Base-by-base conservation (phyloP, 2,797 vertebrate species). In the Liparis tanakae region DNA sequence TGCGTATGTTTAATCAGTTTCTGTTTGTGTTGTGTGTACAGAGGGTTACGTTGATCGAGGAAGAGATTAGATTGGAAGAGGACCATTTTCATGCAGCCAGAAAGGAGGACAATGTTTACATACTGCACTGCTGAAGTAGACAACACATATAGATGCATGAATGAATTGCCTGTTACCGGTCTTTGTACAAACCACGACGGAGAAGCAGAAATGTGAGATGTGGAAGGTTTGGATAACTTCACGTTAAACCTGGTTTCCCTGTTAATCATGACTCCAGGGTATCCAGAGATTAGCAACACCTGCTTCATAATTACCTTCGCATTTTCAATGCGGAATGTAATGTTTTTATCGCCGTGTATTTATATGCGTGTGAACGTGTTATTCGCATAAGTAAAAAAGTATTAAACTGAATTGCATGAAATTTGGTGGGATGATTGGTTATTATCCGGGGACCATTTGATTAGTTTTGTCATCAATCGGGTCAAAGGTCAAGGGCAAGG, bases 31-130 rank as follows among this genome's bases (percentile, higher is more conserved):
- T 53, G 41, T 36, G 33, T 3, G 7, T 37, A 13, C 12, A 14
- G 33, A 53, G n/a, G 37, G 14, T 65, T 41, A 64, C 50, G 10
- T 66, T 72, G 53, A 15, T 50, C 37, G 20, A 57, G 61, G 54
- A 72, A 22, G 43, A 22, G 7, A 10, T n/a, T 33, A 50, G 43
- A 50, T 41, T 4, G 25, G 18, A 39, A 41, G 22, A 60, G 33
- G 41, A 20, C 10, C 18, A 36, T 67, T 56, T 20, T 14, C 43
- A 34, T 25, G 14, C 64, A 69, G 48, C 36, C 34, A 18, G 34
- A 60, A 74, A 67, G 67, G 30, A 70, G 60, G 48, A 61, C n/a
- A 41, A 36, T 50, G 18, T 7, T 13, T 62, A 33, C 55, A 53
- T 66, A 69, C 72, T 14, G 4, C n/a, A 64, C 7, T 39, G 36